These are phyloP conservation scores for Parambassis ranga DNA, from an alignment of 2,797 vertebrate species.

Conservation along the genomic window DNA sequence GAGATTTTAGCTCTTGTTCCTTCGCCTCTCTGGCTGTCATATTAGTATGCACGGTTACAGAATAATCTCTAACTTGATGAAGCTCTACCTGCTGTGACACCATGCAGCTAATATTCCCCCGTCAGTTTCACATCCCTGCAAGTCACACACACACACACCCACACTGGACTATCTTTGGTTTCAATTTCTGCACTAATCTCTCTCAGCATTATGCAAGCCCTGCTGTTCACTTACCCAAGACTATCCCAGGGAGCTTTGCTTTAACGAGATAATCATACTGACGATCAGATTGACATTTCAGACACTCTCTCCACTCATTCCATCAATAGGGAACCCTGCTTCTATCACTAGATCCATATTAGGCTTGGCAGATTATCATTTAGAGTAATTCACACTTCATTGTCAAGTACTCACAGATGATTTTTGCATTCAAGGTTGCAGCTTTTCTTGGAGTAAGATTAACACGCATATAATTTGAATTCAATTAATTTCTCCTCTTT, in stretches of 20 bases:
- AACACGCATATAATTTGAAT: constrained; percentile 73
- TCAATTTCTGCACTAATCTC: constrained; percentile 64
- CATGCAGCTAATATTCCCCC: constrained; percentile 62
- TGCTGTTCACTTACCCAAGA: constrained; percentile 69
- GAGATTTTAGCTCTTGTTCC: constrained; percentile 8
- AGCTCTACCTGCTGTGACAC: constrained; percentile 60
- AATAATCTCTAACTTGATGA: constrained; percentile 56
- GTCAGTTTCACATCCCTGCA: constrained; percentile 62
- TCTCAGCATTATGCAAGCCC: constrained; percentile 54
- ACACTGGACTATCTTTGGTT: constrained; percentile 67
- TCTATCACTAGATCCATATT: constrained; percentile 64
- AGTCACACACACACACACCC: constrained; percentile 54
- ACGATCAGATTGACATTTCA: constrained; percentile 76
- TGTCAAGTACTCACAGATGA: constrained; percentile 54
- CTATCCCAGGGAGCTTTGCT: constrained; percentile 69
- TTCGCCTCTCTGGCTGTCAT: not conserved
- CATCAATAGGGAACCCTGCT: constrained; percentile 58
- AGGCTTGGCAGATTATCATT: constrained; percentile 73
- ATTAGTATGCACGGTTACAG: constrained; percentile 45
- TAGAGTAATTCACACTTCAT: constrained; percentile 67
- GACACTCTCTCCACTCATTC: constrained; percentile 60
- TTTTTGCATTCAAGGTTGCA: constrained; percentile 59
- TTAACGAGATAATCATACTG: constrained; percentile 71
- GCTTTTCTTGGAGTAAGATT: constrained; percentile 63
- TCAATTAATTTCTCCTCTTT: constrained; percentile 68